These are phyloP conservation scores for Pseudoatta argentina DNA, from an alignment of 1,140 invertebrate species.

Conservation along the genomic window DNA sequence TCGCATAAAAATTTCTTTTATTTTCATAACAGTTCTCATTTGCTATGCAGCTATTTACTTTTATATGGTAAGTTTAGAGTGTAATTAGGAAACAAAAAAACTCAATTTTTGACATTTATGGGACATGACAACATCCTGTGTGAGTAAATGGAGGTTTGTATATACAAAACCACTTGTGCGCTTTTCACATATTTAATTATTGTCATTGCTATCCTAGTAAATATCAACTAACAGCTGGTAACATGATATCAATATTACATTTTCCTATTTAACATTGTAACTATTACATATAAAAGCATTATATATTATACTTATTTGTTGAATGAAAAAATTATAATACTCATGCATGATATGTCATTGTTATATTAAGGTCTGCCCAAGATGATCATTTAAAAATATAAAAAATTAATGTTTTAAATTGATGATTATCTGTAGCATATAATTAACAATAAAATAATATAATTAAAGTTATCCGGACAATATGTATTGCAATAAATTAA, in stretches of 20 bases:
- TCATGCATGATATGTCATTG: too few relatives aligned
- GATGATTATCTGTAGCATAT: background rate
- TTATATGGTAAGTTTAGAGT: background rate
- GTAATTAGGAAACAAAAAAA: background rate
- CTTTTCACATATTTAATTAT: constrained; percentile 7
- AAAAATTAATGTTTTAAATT: background rate
- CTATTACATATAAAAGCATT: too few relatives aligned
- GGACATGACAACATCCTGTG: background rate
- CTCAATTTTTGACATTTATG: background rate
- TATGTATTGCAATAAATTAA: background rate
- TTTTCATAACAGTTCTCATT: background rate
- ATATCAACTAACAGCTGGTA: too few relatives aligned
- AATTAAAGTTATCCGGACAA: background rate
- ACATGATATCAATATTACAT: too few relatives aligned
- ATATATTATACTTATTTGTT: too few relatives aligned
- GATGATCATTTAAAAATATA: background rate
- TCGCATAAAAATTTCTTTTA: background rate
- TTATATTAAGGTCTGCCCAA: too few relatives aligned
- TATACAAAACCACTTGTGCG: background rate
- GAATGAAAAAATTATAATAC: too few relatives aligned
- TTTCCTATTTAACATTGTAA: too few relatives aligned
- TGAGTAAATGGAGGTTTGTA: constrained; percentile 8
- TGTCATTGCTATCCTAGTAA: background rate
- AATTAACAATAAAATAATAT: background rate
- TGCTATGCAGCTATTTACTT: background rate